phyloP scores from a whole-genome alignment of 2,113 vertebrate genomes.

The Eclectus roratus region DNA sequence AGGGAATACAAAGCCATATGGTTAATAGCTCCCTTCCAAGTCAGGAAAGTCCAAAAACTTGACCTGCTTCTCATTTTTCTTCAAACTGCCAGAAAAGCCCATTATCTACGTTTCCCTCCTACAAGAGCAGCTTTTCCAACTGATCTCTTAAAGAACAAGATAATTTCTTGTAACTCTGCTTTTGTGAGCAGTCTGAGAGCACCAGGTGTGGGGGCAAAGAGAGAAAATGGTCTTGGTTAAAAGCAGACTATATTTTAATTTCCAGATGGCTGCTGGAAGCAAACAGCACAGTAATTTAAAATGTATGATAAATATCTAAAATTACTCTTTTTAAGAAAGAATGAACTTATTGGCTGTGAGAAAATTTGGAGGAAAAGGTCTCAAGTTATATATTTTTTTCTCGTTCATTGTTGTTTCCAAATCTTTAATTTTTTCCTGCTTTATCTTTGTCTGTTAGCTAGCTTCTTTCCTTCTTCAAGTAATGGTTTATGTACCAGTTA shows the following conservation, averaged over 20 bases:
- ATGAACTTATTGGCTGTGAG: background rate
- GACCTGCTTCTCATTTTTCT: conserved; percentile 34
- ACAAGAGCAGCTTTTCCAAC: background rate
- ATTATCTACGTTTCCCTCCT: background rate
- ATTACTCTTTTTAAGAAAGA: background rate
- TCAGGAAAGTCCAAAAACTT: conserved; percentile 25
- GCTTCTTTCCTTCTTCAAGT: background rate
- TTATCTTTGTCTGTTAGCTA: background rate
- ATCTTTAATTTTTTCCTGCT: background rate
- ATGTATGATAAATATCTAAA: background rate
- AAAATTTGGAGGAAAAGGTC: background rate
- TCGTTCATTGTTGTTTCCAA: background rate
- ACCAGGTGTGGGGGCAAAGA: background rate
- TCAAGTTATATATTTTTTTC: background rate
- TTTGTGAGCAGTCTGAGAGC: background rate
- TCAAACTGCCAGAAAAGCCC: background rate
- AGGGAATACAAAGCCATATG: conserved; percentile 57
- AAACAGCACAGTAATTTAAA: background rate
- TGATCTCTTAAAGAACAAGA: background rate
- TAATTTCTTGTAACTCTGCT: background rate
- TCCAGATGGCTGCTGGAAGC: conserved; percentile 25
- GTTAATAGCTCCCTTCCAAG: conserved; percentile 13
- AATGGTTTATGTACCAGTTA: background rate
- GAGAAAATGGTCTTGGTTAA: background rate
- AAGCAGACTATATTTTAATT: conserved; percentile 11